Percentiles rank a stretch among this genome's conserved stretches.
Conservation (phyloP, 2,797 vertebrate species). For the Holocentrus rufus region DNA sequence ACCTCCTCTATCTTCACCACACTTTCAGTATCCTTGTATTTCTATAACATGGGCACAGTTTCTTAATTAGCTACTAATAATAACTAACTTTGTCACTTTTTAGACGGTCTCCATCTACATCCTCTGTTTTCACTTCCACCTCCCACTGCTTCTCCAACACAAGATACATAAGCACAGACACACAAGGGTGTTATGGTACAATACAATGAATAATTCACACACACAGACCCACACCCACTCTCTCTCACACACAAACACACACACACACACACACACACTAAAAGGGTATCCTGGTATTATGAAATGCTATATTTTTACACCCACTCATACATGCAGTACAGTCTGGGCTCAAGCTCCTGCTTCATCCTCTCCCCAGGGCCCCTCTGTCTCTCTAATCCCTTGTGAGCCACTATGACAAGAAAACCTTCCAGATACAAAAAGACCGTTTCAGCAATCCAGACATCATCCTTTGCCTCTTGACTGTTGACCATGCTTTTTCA, state of each 20-base stretch:
- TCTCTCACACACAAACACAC: too few species aligned
- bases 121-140: too few species aligned
- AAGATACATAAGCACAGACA: neutral
- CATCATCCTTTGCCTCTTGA: neutral
- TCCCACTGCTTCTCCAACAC: too few species aligned
- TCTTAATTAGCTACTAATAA: neutral
- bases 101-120: too few species aligned
- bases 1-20: slow-evolving; percentile 91
- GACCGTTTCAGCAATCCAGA: too few species aligned
- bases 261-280: neutral
- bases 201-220: slow-evolving; percentile 1
- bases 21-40: slow-evolving; percentile 91
- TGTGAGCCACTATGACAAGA: slow-evolving; percentile 20
- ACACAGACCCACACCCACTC: neutral
- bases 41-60: slow-evolving; percentile 77
- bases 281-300: neutral
- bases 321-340: slow-evolving; percentile 1
- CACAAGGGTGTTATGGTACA: neutral
- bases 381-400: slow-evolving; percentile 39
- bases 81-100: too few species aligned
- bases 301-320: neutral
- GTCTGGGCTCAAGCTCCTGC: slow-evolving; percentile 29
- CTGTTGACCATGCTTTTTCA: neutral
- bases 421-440: neutral
- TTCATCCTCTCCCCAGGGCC: slow-evolving; percentile 19